Percentiles rank a stretch among this genome's conserved stretches.
These are phyloP conservation scores for Druon quercuslanigerum DNA, from an alignment of 1,140 invertebrate genomes.

Conservation along the genomic window DNA sequence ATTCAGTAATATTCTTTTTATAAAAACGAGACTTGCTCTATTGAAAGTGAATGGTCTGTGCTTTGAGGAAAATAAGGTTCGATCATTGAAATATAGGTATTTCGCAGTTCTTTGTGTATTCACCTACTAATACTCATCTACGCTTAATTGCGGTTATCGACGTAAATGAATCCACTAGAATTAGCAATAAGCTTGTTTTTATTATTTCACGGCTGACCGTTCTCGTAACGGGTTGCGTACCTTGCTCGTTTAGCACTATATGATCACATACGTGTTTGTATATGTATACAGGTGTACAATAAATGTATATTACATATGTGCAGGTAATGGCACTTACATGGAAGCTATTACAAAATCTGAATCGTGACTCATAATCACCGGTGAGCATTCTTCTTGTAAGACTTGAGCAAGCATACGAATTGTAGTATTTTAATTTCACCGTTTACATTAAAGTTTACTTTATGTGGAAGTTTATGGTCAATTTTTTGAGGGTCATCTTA, in stretches of 20 bases:
- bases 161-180: conserved; percentile 51
- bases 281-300: conserved; percentile 33
- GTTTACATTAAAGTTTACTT: no score
- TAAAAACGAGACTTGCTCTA: no score
- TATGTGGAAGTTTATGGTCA: no score
- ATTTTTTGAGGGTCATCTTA: no score
- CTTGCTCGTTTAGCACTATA: conserved; percentile 18
- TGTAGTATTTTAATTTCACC: background rate
- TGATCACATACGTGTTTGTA: background rate
- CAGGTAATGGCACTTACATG: conserved; percentile 36
- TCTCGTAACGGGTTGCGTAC: conserved; percentile 51
- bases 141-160: conserved; percentile 43
- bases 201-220: conserved; percentile 55
- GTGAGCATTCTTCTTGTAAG: conserved; percentile 43
- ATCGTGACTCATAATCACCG: conserved; percentile 56
- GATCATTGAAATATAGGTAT: no score
- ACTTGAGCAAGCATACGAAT: conserved; percentile 1
- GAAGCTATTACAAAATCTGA: conserved; percentile 55
- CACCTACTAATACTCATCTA: background rate
- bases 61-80: no score
- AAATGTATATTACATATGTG: background rate
- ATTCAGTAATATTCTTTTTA: no score
- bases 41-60: no score
- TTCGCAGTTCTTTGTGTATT: background rate
- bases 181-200: conserved; percentile 53